Evolutionary conservation across 2,797 vertebrate genomes (phyloP), one percentile per base, ranked within the genome.

Genomic region (Gephyroberyx darwinii): DNA sequence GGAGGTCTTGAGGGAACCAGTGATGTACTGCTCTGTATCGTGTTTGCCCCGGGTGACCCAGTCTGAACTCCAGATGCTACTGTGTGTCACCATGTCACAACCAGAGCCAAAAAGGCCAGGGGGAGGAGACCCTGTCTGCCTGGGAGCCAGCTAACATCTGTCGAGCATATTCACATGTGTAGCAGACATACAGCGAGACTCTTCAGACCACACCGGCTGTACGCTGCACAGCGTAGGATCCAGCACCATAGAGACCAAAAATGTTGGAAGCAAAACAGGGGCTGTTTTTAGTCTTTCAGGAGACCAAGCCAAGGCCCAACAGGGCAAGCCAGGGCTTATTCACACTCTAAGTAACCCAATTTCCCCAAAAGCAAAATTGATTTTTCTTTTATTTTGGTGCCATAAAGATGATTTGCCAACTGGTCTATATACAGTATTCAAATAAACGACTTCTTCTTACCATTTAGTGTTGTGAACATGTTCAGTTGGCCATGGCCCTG

Each of bases 91-190:
- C 85, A 84, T 90, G 89, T 92, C 92, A 89, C 89, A 87, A 83
- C 64, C 83, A 63, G 80, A 91, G 90, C 91, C 86, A 89, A 91
- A 90, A 89, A 89, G 87, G 85, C 89, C 90, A 89, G 60, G 79
- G 84, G 85, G 88, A 91, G 88, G 89, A 89, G 86, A 89, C 86
- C 70, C 63, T 88, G 82, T 83, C 86, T 92, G 88, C 87, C 88
- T 90, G 82, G 80, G 84, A 92, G 89, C 88, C 83, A 80, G 89
- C 85, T 43, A 92, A 93, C 94, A 94, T 94, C 94, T 94, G 94
- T 90, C 88, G 85, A 93, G 90, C 92, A 93, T 88, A 93, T 92
- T 88, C 90, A 88, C 86, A 91, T 87, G 86, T 92, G 89, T 86
- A 85, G 82, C 86, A 85, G 86, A 91, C 82, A 81, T 85, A 85